Conservation (phyloP, 2,113 vertebrate species). For the Grammomys dolichurus region DNA sequence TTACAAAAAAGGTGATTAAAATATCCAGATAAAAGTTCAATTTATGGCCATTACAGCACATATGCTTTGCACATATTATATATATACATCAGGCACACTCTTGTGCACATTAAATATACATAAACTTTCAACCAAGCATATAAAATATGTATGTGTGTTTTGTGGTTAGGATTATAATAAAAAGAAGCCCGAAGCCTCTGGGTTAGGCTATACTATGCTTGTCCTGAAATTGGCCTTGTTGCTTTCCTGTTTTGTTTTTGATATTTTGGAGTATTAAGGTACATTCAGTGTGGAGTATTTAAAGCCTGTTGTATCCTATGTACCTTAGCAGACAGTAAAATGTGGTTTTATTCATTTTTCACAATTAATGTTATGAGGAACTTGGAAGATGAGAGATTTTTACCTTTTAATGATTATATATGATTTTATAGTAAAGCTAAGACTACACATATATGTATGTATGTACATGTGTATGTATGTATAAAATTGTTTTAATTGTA, state of each 20-base stretch:
- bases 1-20: constrained; percentile 7
- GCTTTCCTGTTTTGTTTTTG: constrained; percentile 50
- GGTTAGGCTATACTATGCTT: background rate
- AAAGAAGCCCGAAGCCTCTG: constrained; percentile 6
- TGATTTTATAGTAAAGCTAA: constrained; percentile 56
- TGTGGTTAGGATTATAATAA: background rate
- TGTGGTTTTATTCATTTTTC: background rate
- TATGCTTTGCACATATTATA: background rate
- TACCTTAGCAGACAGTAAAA: background rate
- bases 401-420: constrained; percentile 68
- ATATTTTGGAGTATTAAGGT: constrained; percentile 46
- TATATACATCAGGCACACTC: background rate
- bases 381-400: constrained; percentile 22
- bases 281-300: constrained; percentile 30
- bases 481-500: constrained; percentile 77
- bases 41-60: background rate
- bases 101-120: background rate
- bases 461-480: constrained; percentile 57
- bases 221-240: constrained; percentile 7
- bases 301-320: constrained; percentile 5
- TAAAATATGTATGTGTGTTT: background rate
- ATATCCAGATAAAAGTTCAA: background rate
- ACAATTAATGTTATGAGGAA: constrained; percentile 45
- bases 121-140: background rate
- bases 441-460: constrained; percentile 50